Conservation (phyloP, 2,113 vertebrate genomes). For the Cyphomyrus discorhynchus region DNA sequence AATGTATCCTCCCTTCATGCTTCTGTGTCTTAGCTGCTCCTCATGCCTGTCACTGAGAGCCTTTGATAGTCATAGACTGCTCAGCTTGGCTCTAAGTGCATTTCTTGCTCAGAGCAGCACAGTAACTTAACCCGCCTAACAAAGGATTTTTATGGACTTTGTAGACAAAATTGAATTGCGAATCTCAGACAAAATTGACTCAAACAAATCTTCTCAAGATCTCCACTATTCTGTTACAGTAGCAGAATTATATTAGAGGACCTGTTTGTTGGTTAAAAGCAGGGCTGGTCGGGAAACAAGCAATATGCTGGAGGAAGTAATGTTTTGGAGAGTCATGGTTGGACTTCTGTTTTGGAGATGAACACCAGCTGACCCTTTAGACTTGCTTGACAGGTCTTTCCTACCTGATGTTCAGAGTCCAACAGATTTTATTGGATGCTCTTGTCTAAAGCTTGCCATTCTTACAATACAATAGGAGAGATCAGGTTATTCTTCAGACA, state of each 20-base stretch:
- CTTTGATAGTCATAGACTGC: too few species aligned
- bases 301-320: conserved; percentile 8
- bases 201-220: not conserved
- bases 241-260: conserved; percentile 8
- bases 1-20: not conserved
- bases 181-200: not conserved
- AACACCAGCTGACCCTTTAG: not conserved
- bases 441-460: not conserved
- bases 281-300: not conserved
- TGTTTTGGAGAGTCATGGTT: not conserved
- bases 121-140: conserved; percentile 6
- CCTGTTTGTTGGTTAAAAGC: conserved; percentile 4
- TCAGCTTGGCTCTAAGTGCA: not conserved
- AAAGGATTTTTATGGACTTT: conserved; percentile 11
- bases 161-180: conserved; percentile 10
- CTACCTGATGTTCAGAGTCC: not conserved
- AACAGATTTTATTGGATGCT: not conserved
- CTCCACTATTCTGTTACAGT: conserved; percentile 10
- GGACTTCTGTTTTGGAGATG: not conserved
- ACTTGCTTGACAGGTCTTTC: not conserved
- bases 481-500: not conserved
- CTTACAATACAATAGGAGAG: not conserved
- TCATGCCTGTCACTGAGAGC: not conserved
- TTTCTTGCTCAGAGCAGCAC: conserved; percentile 3
- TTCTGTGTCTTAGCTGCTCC: not conserved